Conservation (phyloP, 1,140 invertebrate species). For the Panagrolaimus sp. region DNA sequence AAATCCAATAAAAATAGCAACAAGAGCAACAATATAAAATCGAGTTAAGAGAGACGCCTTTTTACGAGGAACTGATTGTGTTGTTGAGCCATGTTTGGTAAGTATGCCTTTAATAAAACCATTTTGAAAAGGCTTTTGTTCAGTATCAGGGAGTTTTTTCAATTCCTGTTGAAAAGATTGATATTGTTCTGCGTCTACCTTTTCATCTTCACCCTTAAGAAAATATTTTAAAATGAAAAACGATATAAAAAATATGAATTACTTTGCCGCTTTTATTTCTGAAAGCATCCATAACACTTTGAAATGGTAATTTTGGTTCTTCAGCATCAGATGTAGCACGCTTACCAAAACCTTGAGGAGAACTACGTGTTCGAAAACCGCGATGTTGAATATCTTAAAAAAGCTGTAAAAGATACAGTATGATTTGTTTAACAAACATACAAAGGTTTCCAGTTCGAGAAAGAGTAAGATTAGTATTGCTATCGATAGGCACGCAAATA, state of each 20-base stretch:
- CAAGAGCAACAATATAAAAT: conserved; percentile 36
- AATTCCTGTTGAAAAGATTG: conserved; percentile 26
- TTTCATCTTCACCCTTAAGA: neutral
- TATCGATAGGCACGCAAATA: conserved; percentile 1
- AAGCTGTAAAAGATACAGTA: too few species aligned
- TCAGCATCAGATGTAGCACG: conserved; percentile 10
- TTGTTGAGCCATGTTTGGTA: conserved; percentile 16
- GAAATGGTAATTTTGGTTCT: neutral
- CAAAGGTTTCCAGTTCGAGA: neutral
- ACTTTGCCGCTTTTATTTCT: conserved; percentile 9
- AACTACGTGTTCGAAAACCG: conserved; percentile 27
- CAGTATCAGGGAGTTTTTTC: conserved; percentile 34
- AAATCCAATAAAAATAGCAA: conserved; percentile 33
- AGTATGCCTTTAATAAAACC: conserved; percentile 38
- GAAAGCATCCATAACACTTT: conserved; percentile 16
- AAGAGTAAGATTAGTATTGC: neutral
- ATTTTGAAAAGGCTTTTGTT: conserved; percentile 37
- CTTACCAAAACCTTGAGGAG: conserved; percentile 16
- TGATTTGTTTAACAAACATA: too few species aligned
- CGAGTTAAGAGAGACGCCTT: conserved; percentile 28
- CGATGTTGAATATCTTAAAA: conserved; percentile 31
- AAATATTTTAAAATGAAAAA: too few species aligned
- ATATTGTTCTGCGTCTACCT: conserved; percentile 23
- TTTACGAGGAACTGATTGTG: conserved; percentile 5
- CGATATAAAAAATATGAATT: too few species aligned